Conservation (phyloP, 2,113 vertebrate genomes). For the Amia ocellicauda region DNA sequence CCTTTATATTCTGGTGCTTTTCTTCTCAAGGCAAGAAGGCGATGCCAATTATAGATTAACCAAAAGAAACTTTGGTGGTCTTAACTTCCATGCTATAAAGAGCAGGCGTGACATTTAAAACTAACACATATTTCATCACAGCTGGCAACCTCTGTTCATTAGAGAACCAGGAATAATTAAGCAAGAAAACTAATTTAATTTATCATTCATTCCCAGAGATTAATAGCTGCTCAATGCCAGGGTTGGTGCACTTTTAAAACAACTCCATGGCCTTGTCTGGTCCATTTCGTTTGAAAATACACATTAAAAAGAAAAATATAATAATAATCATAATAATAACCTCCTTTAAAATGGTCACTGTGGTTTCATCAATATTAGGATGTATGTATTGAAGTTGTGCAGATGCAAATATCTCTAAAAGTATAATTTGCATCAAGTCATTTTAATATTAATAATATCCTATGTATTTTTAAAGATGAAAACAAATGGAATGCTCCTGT, state of each 20-base stretch:
- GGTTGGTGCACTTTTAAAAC: conserved; percentile 30
- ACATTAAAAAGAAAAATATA: neutral
- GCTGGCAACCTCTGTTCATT: conserved; percentile 37
- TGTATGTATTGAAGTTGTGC: conserved; percentile 13
- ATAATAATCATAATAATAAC: no score
- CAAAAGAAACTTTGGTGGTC: conserved; percentile 20
- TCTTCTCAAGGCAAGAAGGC: conserved; percentile 24
- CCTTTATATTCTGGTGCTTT: conserved; percentile 15
- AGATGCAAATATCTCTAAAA: neutral
- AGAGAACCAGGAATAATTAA: conserved; percentile 34
- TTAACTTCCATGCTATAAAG: conserved; percentile 24
- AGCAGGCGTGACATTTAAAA: conserved; percentile 48
- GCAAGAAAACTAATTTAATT: conserved; percentile 42
- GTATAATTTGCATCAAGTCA: conserved; percentile 1
- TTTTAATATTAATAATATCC: no score
- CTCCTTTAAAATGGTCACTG: conserved; percentile 2
- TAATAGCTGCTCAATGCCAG: conserved; percentile 20
- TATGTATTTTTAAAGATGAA: no score
- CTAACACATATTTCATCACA: conserved; percentile 29
- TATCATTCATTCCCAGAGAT: conserved; percentile 33
- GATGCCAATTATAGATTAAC: conserved; percentile 18
- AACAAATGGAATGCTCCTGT: no score
- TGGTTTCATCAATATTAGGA: conserved; percentile 19
- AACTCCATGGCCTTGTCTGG: conserved; percentile 10
- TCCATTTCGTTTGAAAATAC: neutral